Base-by-base conservation (phyloP, 2,888 invertebrate species). In the Lepidocyrtoides sp. region DNA sequence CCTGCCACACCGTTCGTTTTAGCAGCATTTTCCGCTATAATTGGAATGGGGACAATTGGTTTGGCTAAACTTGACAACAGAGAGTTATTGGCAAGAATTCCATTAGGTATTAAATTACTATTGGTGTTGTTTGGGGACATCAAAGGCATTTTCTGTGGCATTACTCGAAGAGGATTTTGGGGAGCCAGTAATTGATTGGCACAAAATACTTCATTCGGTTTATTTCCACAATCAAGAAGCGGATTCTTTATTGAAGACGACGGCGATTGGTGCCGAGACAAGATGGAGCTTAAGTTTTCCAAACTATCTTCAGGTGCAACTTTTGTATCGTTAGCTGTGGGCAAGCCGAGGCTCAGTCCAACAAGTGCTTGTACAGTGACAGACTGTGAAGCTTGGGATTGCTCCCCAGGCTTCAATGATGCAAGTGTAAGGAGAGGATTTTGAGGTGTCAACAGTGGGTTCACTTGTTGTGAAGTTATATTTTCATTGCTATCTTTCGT, bases 111-210 rank as follows among this genome's bases (percentile, higher is more conserved):
- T 60, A 60, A 23, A 60, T 20, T 10, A n/a, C 48, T 29, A 72
- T 23, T 8, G 41, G 32, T 48, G 23, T 63, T 83, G 41, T 41
- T 86, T 20, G 72, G 81, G 1, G 87, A 23, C 14, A 87, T 51
- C 8, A 72, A 57, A 12, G 57, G 82, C 20, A 69, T 17, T 26
- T 48, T 82, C 7, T 87, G 72, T 32, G 82, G 17, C 0, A 60
- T 32, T 36, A 66, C 86, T 1, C 12, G 10, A 5, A 89, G 48
- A 7, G 82, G 89, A 29, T 77, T 84, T 14, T 85, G 90, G 0
- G 57, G 41, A 8, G 79, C 57, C 26, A 82, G n/a, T n/a, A 91
- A 44, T 4, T 82, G 91, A 69, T 87, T 91, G 54, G 29, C 57
- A 17, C 69, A 26, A 82, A 89, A 72, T 44, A 48, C 87, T 54